Evolutionary conservation across 2,888 invertebrate species (phyloP), one percentile per base, ranked within the genome.

Genomic region (Tipula lateralis): DNA sequence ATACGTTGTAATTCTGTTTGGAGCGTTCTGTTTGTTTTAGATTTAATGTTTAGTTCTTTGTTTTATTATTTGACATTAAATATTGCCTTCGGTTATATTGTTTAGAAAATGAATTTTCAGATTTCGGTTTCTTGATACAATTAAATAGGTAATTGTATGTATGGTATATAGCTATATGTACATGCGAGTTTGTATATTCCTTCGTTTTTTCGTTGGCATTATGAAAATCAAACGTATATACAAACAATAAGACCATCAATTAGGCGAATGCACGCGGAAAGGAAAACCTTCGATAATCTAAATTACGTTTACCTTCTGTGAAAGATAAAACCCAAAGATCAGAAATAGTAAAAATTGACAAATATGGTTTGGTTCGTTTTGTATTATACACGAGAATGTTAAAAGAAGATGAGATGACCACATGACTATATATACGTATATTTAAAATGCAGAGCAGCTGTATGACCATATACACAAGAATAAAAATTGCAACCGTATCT

Each of bases 61-160:
- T 36, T n/a, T 44, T 44, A n/a, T 30, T 29, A n/a, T 30, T 82
- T 82, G 82, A 82, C 82, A 82, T 82, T 82, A 82, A 82, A 30
- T 30, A 82, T 32, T 82, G 82, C 82, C 30, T 82, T 30, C 16
- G 82, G 30, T 30, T 30, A 32, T n/a, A 30, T 82, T 82, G 66
- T 66, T 66, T 66, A 66, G 66, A 66, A 66, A 66, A 66, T 66
- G 24, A 9, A n/a, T 66, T 66, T 66, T 24, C 1, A 66, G 7
- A 66, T 66, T 66, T 66, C 9, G 7, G 19, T 7, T 66, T 66
- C 24, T 9, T 24, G 9, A 66, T 66, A 66, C 24, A 66, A 66
- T 66, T 66, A 66, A 66, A 66, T 66, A n/a, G n/a, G n/a, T n/a
- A 66, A 66, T 66, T 66, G 66, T 24, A 66, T 24, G n/a, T 32